Percentiles rank a stretch among this genome's conserved stretches.
phyloP scores from a whole-genome alignment of 2,797 vertebrate species.

The Discoglossus pictus region DNA sequence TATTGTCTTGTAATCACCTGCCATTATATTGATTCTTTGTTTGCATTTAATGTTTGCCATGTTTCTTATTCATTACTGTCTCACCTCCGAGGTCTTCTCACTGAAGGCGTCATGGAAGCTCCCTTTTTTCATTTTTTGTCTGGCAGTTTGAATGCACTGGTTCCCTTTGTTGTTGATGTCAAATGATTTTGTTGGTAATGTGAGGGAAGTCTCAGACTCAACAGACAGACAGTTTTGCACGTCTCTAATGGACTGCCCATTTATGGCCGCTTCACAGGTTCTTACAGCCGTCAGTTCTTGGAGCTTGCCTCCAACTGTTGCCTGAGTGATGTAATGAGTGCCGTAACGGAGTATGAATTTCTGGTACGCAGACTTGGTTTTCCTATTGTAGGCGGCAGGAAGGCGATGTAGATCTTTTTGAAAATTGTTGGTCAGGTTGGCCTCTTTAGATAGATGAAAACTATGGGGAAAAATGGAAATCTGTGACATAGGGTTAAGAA shows the following conservation, averaged over 20 bases:
- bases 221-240: slow-evolving; percentile 73
- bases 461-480: slow-evolving; percentile 63
- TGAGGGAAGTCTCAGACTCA: slow-evolving; percentile 68
- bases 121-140: slow-evolving; percentile 57
- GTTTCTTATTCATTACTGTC: no score
- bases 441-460: slow-evolving; percentile 63
- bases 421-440: slow-evolving; percentile 71
- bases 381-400: slow-evolving; percentile 63
- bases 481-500: no score
- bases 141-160: slow-evolving; percentile 66
- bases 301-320: slow-evolving; percentile 75
- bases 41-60: no score
- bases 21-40: no score
- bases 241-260: slow-evolving; percentile 69
- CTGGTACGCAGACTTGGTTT: slow-evolving; percentile 62
- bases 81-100: slow-evolving; percentile 75
- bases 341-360: slow-evolving; percentile 77
- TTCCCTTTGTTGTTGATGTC: slow-evolving; percentile 46
- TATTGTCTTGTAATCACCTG: no score
- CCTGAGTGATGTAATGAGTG: slow-evolving; percentile 80
- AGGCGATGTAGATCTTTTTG: slow-evolving; percentile 63
- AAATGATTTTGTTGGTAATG: rapidly evolving
- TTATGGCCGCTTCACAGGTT: slow-evolving; percentile 73
- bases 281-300: slow-evolving; percentile 77
- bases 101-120: slow-evolving; percentile 76